Evolutionary conservation across 2,113 vertebrate species (phyloP).

Genomic region (Caretta caretta): DNA sequence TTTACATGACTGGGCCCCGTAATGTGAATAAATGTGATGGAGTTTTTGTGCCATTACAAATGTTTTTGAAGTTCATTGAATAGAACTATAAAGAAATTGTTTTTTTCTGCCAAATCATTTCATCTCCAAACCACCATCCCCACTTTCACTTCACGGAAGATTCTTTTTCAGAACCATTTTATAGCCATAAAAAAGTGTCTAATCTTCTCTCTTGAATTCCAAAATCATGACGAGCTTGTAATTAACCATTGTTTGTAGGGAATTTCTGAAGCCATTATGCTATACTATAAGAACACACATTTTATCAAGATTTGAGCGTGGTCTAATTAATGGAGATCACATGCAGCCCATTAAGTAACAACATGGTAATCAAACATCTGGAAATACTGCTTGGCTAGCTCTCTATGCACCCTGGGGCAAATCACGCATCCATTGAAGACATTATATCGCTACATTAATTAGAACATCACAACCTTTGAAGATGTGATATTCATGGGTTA

Average conservation of each 20-base stretch:
- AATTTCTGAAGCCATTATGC: conserved; percentile 40
- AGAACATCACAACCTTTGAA: not conserved
- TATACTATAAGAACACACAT: conserved; percentile 28
- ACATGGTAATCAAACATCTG: conserved; percentile 55
- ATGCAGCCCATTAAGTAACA: conserved; percentile 66
- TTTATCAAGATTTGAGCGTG: conserved; percentile 58
- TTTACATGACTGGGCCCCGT: not conserved
- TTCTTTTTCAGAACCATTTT: conserved; percentile 3
- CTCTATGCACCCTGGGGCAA: not conserved
- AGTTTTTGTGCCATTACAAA: not conserved
- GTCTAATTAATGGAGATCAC: conserved; percentile 63
- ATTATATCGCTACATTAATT: not conserved
- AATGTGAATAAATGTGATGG: not conserved
- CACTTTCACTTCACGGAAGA: not conserved
- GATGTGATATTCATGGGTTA: not conserved
- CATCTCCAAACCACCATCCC: not conserved
- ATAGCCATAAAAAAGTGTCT: not conserved
- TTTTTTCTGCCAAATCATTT: conserved; percentile 8
- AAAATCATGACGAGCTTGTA: conserved; percentile 30
- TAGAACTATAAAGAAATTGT: not conserved
- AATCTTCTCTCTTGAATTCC: not conserved
- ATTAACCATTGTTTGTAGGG: conserved; percentile 60
- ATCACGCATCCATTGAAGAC: not conserved
- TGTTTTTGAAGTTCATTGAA: not conserved
- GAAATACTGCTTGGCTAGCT: conserved; percentile 31